Evolutionary conservation across 2,888 invertebrate genomes (phyloP).

Genomic region (Apotomis capreana): DNA sequence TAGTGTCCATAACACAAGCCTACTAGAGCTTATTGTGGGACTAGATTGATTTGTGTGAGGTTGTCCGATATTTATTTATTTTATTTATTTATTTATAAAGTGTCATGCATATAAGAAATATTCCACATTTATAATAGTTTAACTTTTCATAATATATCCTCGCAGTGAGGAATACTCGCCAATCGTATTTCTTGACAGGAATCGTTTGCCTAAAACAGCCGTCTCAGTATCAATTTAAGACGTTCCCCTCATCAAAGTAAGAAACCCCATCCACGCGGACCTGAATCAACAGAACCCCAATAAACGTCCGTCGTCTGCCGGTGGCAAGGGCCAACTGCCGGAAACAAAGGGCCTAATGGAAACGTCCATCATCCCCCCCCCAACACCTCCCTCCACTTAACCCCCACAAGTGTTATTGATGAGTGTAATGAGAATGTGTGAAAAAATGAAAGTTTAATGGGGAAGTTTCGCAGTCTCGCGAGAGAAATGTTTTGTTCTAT

Average conservation of each 20-base stretch:
- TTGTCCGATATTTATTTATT: no score
- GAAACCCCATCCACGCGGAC: neutral
- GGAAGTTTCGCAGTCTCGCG: neutral
- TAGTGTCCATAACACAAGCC: no score
- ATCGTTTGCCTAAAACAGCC: neutral
- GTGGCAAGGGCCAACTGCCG: constrained; percentile 18
- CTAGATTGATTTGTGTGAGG: no score
- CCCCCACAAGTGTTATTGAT: constrained; percentile 15
- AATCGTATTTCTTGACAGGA: neutral
- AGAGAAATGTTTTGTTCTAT: neutral
- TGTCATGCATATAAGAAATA: no score
- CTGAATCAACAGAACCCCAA: constrained; percentile 41
- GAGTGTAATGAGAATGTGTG: constrained; percentile 17
- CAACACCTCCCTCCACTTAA: neutral
- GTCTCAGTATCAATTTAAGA: constrained; percentile 7
- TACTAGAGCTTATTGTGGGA: no score
- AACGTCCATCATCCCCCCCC: constrained; percentile 48
- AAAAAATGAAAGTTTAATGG: constrained; percentile 8
- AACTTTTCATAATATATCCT: no score
- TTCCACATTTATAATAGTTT: no score
- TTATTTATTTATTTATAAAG: no score
- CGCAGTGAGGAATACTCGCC: no score
- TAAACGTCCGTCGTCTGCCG: constrained; percentile 46
- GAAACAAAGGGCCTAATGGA: constrained; percentile 54
- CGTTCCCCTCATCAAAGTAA: constrained; percentile 2